These are phyloP conservation scores for Microctonus aethiopoides DNA, from an alignment of 2,888 invertebrate species.

Conservation along the genomic window DNA sequence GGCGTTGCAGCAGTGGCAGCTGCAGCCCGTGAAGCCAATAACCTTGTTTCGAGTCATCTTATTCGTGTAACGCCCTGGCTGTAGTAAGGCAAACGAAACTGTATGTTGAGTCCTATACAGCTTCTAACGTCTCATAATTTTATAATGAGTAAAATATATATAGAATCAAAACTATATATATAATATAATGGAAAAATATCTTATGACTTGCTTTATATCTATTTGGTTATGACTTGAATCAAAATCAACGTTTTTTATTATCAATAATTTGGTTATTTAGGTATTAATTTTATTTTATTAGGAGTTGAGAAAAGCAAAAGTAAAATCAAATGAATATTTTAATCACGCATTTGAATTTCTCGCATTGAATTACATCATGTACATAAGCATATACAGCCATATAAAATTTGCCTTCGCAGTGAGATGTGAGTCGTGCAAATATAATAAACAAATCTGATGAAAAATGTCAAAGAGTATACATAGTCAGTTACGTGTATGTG, in stretches of 20 bases:
- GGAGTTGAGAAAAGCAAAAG: neutral
- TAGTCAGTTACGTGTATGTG: neutral
- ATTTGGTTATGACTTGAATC: no score
- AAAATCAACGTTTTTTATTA: no score
- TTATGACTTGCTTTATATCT: no score
- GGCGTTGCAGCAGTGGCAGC: slow-evolving; percentile 40
- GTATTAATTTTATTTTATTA: neutral
- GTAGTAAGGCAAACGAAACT: slow-evolving; percentile 44
- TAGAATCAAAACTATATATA: no score
- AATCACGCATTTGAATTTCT: neutral
- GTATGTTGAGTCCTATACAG: slow-evolving; percentile 37
- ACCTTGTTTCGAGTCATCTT: slow-evolving; percentile 60
- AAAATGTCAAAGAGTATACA: neutral
- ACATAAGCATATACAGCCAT: neutral
- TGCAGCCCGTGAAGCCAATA: slow-evolving; percentile 55
- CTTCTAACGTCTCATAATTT: slow-evolving; percentile 28
- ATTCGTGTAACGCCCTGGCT: slow-evolving; percentile 50
- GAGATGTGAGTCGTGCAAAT: neutral
- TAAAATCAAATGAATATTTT: neutral
- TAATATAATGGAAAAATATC: no score
- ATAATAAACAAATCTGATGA: neutral
- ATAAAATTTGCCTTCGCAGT: neutral
- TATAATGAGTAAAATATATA: neutral
- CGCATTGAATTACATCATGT: neutral
- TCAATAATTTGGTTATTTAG: neutral